These are phyloP conservation scores for Avahi laniger DNA, from an alignment of 2,797 vertebrate genomes.

Conservation along the genomic window DNA sequence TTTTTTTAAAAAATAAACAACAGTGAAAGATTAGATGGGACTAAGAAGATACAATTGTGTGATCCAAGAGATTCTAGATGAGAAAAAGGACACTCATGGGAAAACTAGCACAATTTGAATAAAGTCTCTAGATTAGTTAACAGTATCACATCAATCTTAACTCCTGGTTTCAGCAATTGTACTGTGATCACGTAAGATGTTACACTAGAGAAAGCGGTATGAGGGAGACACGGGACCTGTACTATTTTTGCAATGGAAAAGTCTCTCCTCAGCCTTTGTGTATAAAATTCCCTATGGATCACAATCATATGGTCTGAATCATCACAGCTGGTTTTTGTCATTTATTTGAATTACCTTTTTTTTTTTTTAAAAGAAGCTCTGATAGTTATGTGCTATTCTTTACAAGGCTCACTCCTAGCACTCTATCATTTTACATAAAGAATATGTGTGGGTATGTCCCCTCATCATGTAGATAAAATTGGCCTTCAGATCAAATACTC, in stretches of 20 bases:
- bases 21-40: neutral
- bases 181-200: neutral
- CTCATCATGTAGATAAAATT: neutral
- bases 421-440: neutral
- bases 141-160: neutral
- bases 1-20: neutral
- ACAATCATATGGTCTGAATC: neutral
- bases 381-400: neutral
- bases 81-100: neutral
- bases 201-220: neutral
- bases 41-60: neutral
- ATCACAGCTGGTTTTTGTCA: neutral
- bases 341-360: neutral
- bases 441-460: neutral
- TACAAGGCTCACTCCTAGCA: neutral
- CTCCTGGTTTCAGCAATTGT: neutral
- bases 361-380: neutral
- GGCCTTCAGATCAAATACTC: neutral
- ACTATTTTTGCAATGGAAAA: neutral
- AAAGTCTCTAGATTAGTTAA: neutral
- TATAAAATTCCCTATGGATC: neutral
- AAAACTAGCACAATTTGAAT: neutral
- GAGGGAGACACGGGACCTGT: neutral
- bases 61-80: neutral
- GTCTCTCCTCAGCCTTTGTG: neutral